These are phyloP conservation scores for Sinocyclocheilus anshuiensis DNA, from an alignment of 2,113 vertebrate genomes.

Conservation along the genomic window DNA sequence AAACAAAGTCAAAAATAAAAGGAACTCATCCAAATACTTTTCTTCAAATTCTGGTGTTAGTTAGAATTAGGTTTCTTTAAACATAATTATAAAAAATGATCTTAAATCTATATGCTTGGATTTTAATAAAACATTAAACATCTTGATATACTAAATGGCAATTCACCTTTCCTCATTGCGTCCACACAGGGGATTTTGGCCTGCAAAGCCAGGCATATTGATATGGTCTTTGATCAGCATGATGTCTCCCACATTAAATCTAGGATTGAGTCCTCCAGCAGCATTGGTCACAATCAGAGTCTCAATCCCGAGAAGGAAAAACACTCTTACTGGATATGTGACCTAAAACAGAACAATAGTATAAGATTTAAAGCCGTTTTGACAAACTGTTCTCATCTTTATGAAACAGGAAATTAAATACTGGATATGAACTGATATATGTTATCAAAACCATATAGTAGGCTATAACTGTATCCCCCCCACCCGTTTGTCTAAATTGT, in stretches of 20 bases:
- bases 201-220: constrained; percentile 78
- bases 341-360: constrained; percentile 67
- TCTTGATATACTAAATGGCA: not conserved
- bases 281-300: constrained; percentile 80
- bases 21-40: no score
- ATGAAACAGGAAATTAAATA: constrained; percentile 7
- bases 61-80: not conserved
- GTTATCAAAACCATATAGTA: not conserved
- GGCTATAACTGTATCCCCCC: not conserved
- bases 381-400: not conserved
- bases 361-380: not conserved
- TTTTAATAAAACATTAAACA: no score
- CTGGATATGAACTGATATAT: not conserved
- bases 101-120: no score
- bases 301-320: constrained; percentile 73
- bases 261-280: constrained; percentile 72
- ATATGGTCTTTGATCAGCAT: constrained; percentile 82
- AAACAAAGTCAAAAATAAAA: not conserved
- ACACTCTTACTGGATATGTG: constrained; percentile 77
- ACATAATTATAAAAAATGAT: not conserved
- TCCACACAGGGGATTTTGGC: constrained; percentile 76
- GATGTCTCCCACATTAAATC: constrained; percentile 74
- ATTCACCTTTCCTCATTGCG: constrained; percentile 75
- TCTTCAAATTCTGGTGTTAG: not conserved
- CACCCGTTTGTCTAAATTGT: not conserved